Evolutionary conservation across 2,797 vertebrate species (phyloP).

Genomic region (Kryptopterus vitreolus): DNA sequence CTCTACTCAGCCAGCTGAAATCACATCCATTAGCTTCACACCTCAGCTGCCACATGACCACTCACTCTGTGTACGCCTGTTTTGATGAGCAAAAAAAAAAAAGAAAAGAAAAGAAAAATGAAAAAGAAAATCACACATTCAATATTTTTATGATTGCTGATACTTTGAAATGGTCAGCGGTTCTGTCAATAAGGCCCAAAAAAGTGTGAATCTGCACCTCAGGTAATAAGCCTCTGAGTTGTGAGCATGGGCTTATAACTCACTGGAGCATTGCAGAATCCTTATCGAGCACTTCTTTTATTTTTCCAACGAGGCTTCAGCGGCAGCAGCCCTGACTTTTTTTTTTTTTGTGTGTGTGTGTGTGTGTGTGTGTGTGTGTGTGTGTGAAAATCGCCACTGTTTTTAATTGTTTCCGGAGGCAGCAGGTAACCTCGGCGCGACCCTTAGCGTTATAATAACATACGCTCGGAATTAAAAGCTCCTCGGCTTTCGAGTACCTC

Average conservation of each 20-base stretch:
- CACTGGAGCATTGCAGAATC: conserved; percentile 46
- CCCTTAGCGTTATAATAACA: conserved; percentile 41
- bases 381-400: conserved; percentile 47
- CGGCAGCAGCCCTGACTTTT: conserved; percentile 4
- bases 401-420: conserved; percentile 59
- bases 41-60: conserved; percentile 35
- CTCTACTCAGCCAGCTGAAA: background rate
- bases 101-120: too few relatives aligned
- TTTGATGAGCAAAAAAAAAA: conserved; percentile 25
- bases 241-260: conserved; percentile 50
- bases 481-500: conserved; percentile 40
- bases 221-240: conserved; percentile 47
- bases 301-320: conserved; percentile 42
- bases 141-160: conserved; percentile 52
- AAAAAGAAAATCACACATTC: conserved; percentile 15
- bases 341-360: too few relatives aligned
- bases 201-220: conserved; percentile 45
- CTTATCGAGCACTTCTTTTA: conserved; percentile 55
- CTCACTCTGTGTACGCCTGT: conserved; percentile 38
- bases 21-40: conserved; percentile 32
- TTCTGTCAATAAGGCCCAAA: conserved; percentile 49
- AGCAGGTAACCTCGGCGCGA: conserved; percentile 39
- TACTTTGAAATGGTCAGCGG: conserved; percentile 49
- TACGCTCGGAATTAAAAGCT: conserved; percentile 34
- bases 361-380: too few relatives aligned